These are phyloP conservation scores for Tringa solitaria DNA, from an alignment of 2,113 vertebrate species.

Conservation along the genomic window DNA sequence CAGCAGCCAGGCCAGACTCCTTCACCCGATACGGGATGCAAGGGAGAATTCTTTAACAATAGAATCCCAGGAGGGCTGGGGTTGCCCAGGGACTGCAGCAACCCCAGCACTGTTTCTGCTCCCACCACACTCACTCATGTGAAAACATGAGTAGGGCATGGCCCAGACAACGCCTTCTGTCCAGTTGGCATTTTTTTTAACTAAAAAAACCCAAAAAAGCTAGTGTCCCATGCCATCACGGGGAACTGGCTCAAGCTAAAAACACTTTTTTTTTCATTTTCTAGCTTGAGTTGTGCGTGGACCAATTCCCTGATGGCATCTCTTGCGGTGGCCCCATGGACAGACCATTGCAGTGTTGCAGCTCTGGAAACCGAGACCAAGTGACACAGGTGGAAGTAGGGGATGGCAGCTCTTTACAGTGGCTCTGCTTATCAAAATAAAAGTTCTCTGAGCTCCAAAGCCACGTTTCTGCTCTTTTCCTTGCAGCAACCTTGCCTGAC, in stretches of 20 bases:
- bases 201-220: not conserved
- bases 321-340: rapidly evolving
- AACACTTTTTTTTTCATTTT: not conserved
- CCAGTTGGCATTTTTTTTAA: too few species aligned
- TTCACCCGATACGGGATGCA: rapidly evolving
- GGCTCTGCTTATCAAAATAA: not conserved
- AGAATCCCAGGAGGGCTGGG: not conserved
- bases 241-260: not conserved
- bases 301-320: not conserved
- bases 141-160: rapidly evolving
- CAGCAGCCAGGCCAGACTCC: not conserved
- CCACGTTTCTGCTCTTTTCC: not conserved
- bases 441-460: not conserved
- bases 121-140: not conserved
- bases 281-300: not conserved
- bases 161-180: not conserved
- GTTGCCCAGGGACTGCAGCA: not conserved
- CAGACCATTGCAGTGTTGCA: not conserved
- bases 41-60: not conserved
- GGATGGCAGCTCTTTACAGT: not conserved
- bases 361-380: not conserved
- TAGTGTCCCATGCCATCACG: too few species aligned
- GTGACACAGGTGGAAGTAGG: not conserved
- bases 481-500: not conserved
- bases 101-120: not conserved